phyloP scores from a whole-genome alignment of 1,140 invertebrate species.

The Listronotus bonariensis region DNA sequence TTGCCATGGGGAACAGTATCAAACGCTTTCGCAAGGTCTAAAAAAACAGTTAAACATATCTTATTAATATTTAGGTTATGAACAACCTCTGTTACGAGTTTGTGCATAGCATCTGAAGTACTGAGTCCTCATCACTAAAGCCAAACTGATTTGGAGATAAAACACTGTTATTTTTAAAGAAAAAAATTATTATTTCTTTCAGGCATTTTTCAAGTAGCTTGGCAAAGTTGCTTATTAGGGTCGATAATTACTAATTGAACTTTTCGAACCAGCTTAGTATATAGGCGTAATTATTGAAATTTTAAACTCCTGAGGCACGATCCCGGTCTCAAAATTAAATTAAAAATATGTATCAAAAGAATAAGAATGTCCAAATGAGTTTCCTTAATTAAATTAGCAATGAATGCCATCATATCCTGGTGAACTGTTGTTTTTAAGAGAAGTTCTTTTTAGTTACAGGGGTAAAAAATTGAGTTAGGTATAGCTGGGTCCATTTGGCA shows the following conservation, averaged over 20 bases:
- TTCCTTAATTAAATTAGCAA: slow-evolving; percentile 1
- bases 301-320: slow-evolving; percentile 14
- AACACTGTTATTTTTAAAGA: slow-evolving; percentile 32
- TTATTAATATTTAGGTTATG: slow-evolving; percentile 12
- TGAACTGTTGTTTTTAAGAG: too few species aligned
- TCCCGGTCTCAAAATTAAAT: slow-evolving; percentile 9
- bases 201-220: slow-evolving; percentile 42
- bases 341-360: slow-evolving; percentile 16
- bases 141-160: slow-evolving; percentile 28
- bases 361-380: neutral
- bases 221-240: slow-evolving; percentile 35
- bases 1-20: slow-evolving; percentile 22
- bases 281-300: slow-evolving; percentile 11
- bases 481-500: too few species aligned
- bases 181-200: slow-evolving; percentile 30
- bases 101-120: slow-evolving; percentile 17
- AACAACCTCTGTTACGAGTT: slow-evolving; percentile 30
- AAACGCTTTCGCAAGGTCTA: slow-evolving; percentile 26
- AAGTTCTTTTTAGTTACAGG: too few species aligned
- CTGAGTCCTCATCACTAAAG: slow-evolving; percentile 23
- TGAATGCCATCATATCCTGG: too few species aligned
- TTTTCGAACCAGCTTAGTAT: slow-evolving; percentile 12
- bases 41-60: slow-evolving; percentile 17
- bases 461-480: too few species aligned
- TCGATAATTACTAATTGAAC: slow-evolving; percentile 34